Evolutionary conservation across 2,888 invertebrate genomes (phyloP), one percentile per base, ranked within the genome.

Genomic region (Lampropteryx suffumata): DNA sequence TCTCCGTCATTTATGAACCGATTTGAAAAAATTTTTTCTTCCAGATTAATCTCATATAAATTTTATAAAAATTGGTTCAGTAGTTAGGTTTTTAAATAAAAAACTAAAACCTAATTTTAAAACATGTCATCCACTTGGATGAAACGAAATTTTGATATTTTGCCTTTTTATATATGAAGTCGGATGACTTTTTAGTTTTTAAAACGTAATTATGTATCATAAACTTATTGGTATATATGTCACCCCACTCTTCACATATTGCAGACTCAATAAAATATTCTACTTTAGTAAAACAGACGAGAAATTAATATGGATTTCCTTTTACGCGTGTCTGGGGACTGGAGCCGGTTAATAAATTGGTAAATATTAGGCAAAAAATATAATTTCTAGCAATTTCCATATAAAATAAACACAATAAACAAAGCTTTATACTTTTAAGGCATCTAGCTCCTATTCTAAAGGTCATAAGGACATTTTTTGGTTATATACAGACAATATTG

Each of bases 401-500:
- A 53, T 46, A 50, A 37, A 57, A 54, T 36, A 1, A 41, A 30
- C 12, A 56, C 51, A 56, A 58, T 54, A 54, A 54, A 49, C 46
- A 50, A 55, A 36, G 33, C 21, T 7, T 24, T 46, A 37, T 50
- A 39, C 36, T 49, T 64, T 62, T 64, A 65, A 55, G 61, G 59
- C 45, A 48, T 46, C 44, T 48, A 53, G 53, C 58, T 59, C 51
- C 50, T 58, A 64, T 65, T 59, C 46, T 53, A 69, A 71, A 73
- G 71, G 68, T 73, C 65, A 63, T 55, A 48, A 57, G 54, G 52
- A 58, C 55, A 43, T 26, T 62, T 69, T 66, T 71, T 62, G 63
- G 61, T 58, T 58, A 50, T 59, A 59, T 61, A 58, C 60, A 65
- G 61, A 55, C 65, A 61, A 71, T 69, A 66, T 66, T 29, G 29